phyloP scores from a whole-genome alignment of 2,113 vertebrate genomes.

The Leptobrachium ailaonicum region DNA sequence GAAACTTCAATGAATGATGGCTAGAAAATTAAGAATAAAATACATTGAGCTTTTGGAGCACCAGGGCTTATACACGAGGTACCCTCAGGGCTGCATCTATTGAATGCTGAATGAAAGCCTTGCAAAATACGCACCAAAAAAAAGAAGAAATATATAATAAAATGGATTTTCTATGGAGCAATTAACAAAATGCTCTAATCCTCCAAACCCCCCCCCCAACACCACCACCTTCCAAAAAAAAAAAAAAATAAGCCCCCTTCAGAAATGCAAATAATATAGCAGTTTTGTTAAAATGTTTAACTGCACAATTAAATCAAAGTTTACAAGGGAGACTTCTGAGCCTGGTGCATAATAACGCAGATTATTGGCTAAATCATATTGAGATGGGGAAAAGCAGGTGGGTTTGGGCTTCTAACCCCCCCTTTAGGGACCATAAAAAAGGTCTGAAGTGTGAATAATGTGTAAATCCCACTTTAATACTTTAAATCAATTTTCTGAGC shows the following conservation, averaged over 20 bases:
- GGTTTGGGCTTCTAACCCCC: constrained; percentile 68
- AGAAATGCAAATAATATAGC: constrained; percentile 97
- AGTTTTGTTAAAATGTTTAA: constrained; percentile 99
- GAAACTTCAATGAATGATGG: constrained; percentile 98
- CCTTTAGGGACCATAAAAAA: constrained; percentile 60
- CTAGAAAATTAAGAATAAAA: constrained; percentile 99
- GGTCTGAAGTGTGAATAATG: constrained; percentile 77
- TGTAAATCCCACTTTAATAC: constrained; percentile 86
- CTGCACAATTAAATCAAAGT: constrained; percentile 97
- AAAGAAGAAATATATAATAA: constrained; percentile 61
- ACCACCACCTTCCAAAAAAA: too few relatives aligned
- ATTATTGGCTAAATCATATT: constrained; percentile 88
- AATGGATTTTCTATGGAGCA: constrained; percentile 90
- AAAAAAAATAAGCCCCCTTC: constrained; percentile 63
- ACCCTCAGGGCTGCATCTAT: constrained; percentile 92
- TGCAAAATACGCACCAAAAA: constrained; percentile 87
- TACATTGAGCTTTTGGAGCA: constrained; percentile 99
- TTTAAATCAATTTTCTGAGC: constrained; percentile 77
- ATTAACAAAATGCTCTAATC: constrained; percentile 99
- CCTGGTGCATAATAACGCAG: constrained; percentile 82
- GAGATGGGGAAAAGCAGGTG: constrained; percentile 69
- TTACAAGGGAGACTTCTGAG: constrained; percentile 88
- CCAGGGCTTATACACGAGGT: constrained; percentile 83
- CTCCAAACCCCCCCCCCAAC: constrained; percentile 60
- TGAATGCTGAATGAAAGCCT: constrained; percentile 94